Percentiles rank a stretch among this genome's conserved stretches.
Conservation (phyloP, 1,140 invertebrate genomes). For the Heliothis subflexa region DNA sequence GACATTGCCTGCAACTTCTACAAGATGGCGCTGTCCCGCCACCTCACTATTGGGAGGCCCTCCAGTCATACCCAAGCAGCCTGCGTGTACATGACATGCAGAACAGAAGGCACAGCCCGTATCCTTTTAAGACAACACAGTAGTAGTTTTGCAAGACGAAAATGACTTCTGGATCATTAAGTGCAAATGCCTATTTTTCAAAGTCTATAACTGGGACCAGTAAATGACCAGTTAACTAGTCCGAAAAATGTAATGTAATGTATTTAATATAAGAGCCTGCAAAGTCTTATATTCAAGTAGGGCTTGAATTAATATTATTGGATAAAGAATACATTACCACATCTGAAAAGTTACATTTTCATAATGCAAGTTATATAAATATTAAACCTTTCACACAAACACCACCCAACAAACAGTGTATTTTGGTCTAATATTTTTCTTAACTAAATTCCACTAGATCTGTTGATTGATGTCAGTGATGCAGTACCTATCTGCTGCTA, state of each 20-base stretch:
- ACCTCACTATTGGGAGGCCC: constrained; percentile 96
- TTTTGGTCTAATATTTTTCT: constrained; percentile 42
- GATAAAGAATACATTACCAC: neutral
- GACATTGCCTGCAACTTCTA: constrained; percentile 98
- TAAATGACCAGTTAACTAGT: too few species aligned
- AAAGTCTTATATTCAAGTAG: too few species aligned
- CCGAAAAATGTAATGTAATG: too few species aligned
- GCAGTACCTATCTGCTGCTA: constrained; percentile 98
- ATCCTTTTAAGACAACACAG: constrained; percentile 88
- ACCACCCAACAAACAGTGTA: neutral
- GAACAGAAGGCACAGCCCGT: constrained; percentile 97
- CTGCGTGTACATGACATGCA: constrained; percentile 98
- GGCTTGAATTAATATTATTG: too few species aligned
- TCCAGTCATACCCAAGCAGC: constrained; percentile 97
- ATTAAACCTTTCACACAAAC: too few species aligned
- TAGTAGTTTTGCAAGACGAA: too few species aligned
- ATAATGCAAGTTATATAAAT: too few species aligned
- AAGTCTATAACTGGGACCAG: too few species aligned
- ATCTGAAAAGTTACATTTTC: too few species aligned
- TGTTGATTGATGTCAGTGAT: constrained; percentile 99
- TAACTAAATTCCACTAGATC: constrained; percentile 87
- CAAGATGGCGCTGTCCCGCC: constrained; percentile 96
- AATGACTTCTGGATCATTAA: too few species aligned
- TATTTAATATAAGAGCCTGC: too few species aligned
- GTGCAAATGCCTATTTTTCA: too few species aligned